These are phyloP conservation scores for Orestias chungarensis DNA, from an alignment of 2,797 vertebrate genomes.

Conservation along the genomic window DNA sequence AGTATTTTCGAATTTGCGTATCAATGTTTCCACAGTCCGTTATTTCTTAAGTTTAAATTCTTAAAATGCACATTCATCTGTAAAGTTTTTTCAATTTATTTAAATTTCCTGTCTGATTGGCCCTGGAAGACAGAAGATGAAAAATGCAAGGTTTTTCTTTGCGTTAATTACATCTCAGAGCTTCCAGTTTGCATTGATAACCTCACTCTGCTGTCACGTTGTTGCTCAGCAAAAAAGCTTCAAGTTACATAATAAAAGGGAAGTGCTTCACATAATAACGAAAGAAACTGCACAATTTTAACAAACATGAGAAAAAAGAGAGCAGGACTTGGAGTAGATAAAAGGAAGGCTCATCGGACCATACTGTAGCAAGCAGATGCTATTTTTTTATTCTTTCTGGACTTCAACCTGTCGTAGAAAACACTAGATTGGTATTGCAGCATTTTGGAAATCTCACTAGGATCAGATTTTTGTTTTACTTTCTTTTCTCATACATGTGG, in stretches of 20 bases:
- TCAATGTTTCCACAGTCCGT: background rate
- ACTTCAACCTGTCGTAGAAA: too few species aligned
- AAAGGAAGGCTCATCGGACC: too few species aligned
- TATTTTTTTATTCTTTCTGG: too few species aligned
- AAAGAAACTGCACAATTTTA: too few species aligned
- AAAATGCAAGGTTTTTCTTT: background rate
- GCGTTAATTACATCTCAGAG: background rate
- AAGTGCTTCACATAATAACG: too few species aligned
- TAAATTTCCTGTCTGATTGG: background rate
- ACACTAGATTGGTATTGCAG: background rate
- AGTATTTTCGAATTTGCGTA: background rate
- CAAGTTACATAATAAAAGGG: too few species aligned
- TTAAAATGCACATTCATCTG: background rate
- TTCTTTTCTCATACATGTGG: background rate
- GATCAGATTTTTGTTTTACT: background rate
- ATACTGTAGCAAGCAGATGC: too few species aligned
- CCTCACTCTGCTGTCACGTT: background rate
- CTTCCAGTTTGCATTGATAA: too few species aligned
- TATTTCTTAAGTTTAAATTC: background rate
- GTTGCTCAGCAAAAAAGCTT: background rate
- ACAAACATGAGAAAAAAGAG: too few species aligned
- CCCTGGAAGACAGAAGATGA: background rate
- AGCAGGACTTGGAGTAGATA: too few species aligned
- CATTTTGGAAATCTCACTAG: background rate
- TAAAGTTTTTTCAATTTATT: too few species aligned